Evolutionary conservation across 2,113 vertebrate genomes (phyloP), one percentile per base, ranked within the genome.

Genomic region (Gymnobelideus leadbeateri): DNA sequence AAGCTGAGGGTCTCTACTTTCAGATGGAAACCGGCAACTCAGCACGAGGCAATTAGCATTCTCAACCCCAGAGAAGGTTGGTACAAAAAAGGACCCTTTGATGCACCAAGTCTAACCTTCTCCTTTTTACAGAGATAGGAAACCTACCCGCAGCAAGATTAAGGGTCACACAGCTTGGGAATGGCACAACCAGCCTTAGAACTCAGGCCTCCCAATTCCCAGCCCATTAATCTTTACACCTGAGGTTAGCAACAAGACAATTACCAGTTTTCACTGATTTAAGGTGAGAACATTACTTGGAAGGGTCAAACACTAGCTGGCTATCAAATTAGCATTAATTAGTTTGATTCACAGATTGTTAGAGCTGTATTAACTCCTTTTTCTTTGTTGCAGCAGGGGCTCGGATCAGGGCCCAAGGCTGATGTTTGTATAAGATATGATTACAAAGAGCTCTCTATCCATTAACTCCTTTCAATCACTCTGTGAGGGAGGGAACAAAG

Each of bases 251-350:
- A 23, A n/a, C 68, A 84, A 43, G 23, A 23, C n/a, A 84, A 84
- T 84, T 8, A 84, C 68, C 68, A 23, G 37, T 84, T 21, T 23
- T 84, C n/a, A 8, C 68, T 84, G n/a, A n/a, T 23, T 43, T 43
- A 84, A 84, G n/a, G 68, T 84, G n/a, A 84, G 19, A 43, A 31
- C 37, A 68, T 68, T 68, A 68, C 28, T 14, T 68, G 57, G 57
- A 43, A 43, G n/a, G 68, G 68, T 84, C 68, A 43, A 21, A 43
- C n/a, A 43, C n/a, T 43, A 43, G 68, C 68, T 43, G 37, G 68
- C 68, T 77, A 77, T 77, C 68, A 77, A 77, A 77, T 43, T 21
- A 84, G n/a, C 68, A 84, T 84, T 84, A 84, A 84, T 84, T 84
- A 84, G 68, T 43, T 84, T 43, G 68, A 84, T 84, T 43, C n/a